Evolutionary conservation across 37 sponge, comb jelly and placozoan genomes (phyloP), one percentile per base, ranked within the genome.

Genomic region (Diacarnus erythraeanus): DNA sequence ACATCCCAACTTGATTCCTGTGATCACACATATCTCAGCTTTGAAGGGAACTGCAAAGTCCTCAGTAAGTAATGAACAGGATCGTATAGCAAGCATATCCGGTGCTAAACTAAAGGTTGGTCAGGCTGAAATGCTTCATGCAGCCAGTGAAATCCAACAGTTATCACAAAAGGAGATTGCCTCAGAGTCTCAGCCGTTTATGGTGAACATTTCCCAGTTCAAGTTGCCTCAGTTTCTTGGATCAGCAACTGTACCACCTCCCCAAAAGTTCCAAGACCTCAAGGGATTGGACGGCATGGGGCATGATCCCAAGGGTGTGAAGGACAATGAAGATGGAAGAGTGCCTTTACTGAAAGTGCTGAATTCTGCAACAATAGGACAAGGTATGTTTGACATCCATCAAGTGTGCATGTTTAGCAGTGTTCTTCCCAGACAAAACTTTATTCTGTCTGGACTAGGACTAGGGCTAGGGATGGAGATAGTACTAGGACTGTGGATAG

Each of bases 101-200:
- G 72, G 73, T 22, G 72, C 71, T 26, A 82, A 74, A 54, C 38
- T 82, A 25, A 82, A 59, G 26, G 82, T 73, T 5, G 63, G 72
- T 0, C 31, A 61, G 8, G 82, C 51, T 2, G 73, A 73, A 43
- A 64, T 73, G 38, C 66, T 82, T 0, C 78, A 78, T 25, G 6
- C 41, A 35, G 40, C 42, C 3, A 76, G 61, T 6, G 51, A 54
- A 22, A 38, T 74, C 35, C 74, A 74, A 12, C 74, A 35, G 9
- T 23, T 30, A 3, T 17, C 18, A 25, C 59, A 76, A 38, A 12
- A 57, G 27, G 56, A 59, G 25, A 33, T 58, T 36, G 77, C 38
- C 26, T 17, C 39, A 37, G 9, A 17, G 3, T 43, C 21, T 31
- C 26, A 57, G 1, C 18, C 61, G 0, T 5, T 57, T 1, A 25